These are phyloP conservation scores for Phrynocephalus forsythii DNA, from an alignment of 2,797 vertebrate species.

Conservation along the genomic window DNA sequence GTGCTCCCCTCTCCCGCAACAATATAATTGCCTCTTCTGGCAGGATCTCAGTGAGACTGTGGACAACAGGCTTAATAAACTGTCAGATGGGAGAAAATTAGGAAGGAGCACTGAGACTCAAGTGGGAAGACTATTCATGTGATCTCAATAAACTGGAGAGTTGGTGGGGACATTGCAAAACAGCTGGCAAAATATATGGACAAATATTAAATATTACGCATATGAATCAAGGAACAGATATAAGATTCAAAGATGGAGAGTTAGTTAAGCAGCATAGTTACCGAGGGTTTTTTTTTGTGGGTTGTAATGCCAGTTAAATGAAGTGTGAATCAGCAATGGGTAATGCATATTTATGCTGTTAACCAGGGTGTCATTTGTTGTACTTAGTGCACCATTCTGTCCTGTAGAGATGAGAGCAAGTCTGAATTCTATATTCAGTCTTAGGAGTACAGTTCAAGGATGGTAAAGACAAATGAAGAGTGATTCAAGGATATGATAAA, in stretches of 20 bases:
- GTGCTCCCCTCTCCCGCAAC: neutral
- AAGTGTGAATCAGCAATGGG: neutral
- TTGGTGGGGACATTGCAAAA: neutral
- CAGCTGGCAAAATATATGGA: too few species aligned
- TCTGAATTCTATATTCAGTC: neutral
- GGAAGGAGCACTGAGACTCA: neutral
- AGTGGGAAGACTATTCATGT: neutral
- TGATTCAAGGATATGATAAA: neutral
- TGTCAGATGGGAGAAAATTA: neutral
- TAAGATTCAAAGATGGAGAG: neutral
- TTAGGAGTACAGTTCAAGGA: neutral
- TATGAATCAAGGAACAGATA: neutral
- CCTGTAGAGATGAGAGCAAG: neutral
- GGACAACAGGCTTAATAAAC: neutral
- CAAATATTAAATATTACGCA: neutral
- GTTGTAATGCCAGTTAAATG: neutral
- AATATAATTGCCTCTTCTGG: neutral
- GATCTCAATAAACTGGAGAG: neutral
- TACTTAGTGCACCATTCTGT: neutral
- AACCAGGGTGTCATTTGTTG: neutral
- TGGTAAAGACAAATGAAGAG: neutral
- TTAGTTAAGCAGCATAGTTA: neutral
- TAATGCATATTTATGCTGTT: neutral
- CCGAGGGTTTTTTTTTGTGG: too few species aligned
- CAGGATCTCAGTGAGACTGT: neutral